phyloP scores from a whole-genome alignment of 2,888 invertebrate species.

The Metalampra italica region DNA sequence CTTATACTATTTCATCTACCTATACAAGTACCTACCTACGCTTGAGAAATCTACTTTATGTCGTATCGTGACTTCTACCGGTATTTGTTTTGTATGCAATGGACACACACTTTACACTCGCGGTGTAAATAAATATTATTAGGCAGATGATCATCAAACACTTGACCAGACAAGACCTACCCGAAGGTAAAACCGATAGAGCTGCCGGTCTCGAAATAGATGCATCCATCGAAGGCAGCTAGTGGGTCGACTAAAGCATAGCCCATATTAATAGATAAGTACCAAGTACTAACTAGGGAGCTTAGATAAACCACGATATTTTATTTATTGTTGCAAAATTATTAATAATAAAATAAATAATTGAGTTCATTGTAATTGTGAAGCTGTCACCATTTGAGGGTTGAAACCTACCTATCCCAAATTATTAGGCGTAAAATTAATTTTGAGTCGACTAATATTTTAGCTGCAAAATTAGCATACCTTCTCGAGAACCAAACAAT shows the following conservation, averaged over 20 bases:
- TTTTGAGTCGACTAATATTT: too few relatives aligned
- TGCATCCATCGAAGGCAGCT: not conserved
- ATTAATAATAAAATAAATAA: too few relatives aligned
- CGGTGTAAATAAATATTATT: slow-evolving; percentile 18
- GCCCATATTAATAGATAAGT: not conserved
- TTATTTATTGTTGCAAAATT: too few relatives aligned
- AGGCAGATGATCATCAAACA: slow-evolving; percentile 27
- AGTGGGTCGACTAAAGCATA: not conserved
- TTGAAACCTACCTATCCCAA: too few relatives aligned
- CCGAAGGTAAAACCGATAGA: slow-evolving; percentile 41
- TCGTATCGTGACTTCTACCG: not conserved
- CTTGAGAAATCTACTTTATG: not conserved
- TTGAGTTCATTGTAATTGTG: too few relatives aligned
- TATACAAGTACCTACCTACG: too few relatives aligned
- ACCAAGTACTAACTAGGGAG: not conserved
- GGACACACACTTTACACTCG: slow-evolving; percentile 5
- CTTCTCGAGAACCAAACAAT: too few relatives aligned
- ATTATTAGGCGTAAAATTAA: too few relatives aligned
- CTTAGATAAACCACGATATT: too few relatives aligned
- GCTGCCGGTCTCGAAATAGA: slow-evolving; percentile 4
- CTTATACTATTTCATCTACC: too few relatives aligned
- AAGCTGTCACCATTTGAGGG: too few relatives aligned
- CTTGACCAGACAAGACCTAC: slow-evolving; percentile 38
- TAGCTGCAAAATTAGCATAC: too few relatives aligned
- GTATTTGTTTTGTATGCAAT: slow-evolving; percentile 4